Evolutionary conservation across 2,888 invertebrate species (phyloP).

Genomic region (Athetis lepigone): DNA sequence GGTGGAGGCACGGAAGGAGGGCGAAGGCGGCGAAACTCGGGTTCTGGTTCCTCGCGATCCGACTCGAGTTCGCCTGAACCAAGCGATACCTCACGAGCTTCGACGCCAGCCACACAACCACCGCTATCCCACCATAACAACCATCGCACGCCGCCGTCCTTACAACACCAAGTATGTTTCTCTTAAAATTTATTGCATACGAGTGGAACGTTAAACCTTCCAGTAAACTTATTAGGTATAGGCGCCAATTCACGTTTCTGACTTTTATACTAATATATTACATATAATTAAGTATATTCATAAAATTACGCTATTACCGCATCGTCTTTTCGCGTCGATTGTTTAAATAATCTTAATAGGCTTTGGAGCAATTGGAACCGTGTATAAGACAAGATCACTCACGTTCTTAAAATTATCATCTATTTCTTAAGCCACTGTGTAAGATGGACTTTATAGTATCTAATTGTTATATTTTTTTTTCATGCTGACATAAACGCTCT

Average conservation of each 20-base stretch:
- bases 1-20: slow-evolving; percentile 84
- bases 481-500: slow-evolving; percentile 23
- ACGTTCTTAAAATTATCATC: too few relatives aligned
- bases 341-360: too few relatives aligned
- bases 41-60: slow-evolving; percentile 88
- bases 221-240: slow-evolving; percentile 6
- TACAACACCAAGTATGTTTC: slow-evolving; percentile 77
- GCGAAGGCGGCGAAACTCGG: slow-evolving; percentile 88
- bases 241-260: not conserved
- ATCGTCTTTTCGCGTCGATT: not conserved
- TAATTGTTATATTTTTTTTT: slow-evolving; percentile 4
- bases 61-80: slow-evolving; percentile 91
- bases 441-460: not conserved
- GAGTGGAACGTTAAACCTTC: too few relatives aligned
- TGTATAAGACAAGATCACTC: too few relatives aligned
- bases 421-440: too few relatives aligned
- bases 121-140: slow-evolving; percentile 76
- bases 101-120: slow-evolving; percentile 89
- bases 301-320: not conserved
- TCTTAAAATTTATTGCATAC: slow-evolving; percentile 24
- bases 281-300: not conserved
- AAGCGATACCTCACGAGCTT: slow-evolving; percentile 91
- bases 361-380: too few relatives aligned
- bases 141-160: slow-evolving; percentile 76
- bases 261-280: not conserved